phyloP scores from a whole-genome alignment of 2,113 vertebrate species.

The Chlamydotis undulata region DNA sequence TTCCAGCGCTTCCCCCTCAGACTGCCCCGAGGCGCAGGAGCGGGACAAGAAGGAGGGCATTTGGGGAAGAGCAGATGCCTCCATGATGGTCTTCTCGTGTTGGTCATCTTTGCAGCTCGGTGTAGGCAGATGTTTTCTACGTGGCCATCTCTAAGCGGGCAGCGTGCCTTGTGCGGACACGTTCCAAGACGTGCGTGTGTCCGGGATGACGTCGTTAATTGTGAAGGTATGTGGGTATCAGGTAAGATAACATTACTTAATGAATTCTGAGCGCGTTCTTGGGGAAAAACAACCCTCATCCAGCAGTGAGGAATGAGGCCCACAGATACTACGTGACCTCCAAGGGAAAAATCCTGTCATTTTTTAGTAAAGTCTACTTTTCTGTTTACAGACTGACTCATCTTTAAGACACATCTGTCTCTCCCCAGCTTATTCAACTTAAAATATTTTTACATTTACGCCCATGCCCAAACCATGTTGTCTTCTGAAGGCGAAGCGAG shows the following conservation, averaged over 20 bases:
- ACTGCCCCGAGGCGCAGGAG: neutral
- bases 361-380: neutral
- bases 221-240: neutral
- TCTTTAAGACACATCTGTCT: neutral
- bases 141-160: neutral
- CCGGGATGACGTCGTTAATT: rapidly evolving
- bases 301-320: neutral
- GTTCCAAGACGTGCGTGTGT: neutral
- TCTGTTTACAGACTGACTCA: no score
- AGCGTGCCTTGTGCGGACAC: rapidly evolving
- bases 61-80: neutral
- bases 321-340: no score
- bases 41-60: neutral
- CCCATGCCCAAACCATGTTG: rapidly evolving
- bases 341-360: neutral
- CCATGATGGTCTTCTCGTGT: rapidly evolving
- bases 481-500: rapidly evolving
- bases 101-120: rapidly evolving
- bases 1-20: no score
- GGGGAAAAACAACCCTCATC: neutral
- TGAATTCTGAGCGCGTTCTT: neutral
- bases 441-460: neutral
- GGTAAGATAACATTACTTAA: no score
- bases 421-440: neutral
- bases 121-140: neutral